Base-by-base conservation (phyloP, 2,888 invertebrate species). In the Polyploca ridens region DNA sequence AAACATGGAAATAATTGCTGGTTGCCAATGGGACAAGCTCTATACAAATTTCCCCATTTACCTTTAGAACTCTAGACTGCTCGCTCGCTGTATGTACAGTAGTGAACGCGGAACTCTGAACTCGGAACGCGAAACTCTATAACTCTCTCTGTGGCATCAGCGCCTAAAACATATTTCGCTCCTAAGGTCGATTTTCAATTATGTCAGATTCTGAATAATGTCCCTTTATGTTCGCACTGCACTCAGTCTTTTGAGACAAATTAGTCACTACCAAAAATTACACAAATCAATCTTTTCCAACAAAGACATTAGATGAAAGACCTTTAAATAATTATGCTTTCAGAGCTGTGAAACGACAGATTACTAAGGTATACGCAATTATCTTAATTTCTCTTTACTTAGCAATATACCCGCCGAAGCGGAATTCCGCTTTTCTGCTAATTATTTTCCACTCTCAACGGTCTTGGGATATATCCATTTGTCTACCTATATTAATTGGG, bases 381-480 rank as follows among this genome's bases (percentile, higher is more conserved):
- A 61, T 41, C 61, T 44, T 44, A 61, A 61, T 61, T 61, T 61
- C 61, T 61, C 61, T 61, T 61, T 61, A 61, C 61, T 61, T 61
- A 61, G 41, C 27, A 16, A 41, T 61, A 19, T 61, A 61, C 41
- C 61, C 61, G 41, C 7, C 27, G 61, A 41, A 61, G 61, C 41
- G 61, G 61, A 61, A 27, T 61, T 61, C 61, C 61, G 61, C 41
- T 58, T 68, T 66, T 62, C 63, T 62, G 63, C 62, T 69, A 69
- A 70, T 71, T 70, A 72, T 69, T 68, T 68, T 65, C 64, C 63
- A 68, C 69, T 72, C 69, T 70, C 54, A 54, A 62, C 62, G 65
- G 33, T 61, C 63, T 65, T 62, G 44, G 58, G 64, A 61, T 61
- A 61, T 62, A 58, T 64, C 62, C 63, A 64, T 69, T 66, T 67